These are phyloP conservation scores for Gobionotothen gibberifrons DNA, from an alignment of 2,797 vertebrate species.

Conservation along the genomic window DNA sequence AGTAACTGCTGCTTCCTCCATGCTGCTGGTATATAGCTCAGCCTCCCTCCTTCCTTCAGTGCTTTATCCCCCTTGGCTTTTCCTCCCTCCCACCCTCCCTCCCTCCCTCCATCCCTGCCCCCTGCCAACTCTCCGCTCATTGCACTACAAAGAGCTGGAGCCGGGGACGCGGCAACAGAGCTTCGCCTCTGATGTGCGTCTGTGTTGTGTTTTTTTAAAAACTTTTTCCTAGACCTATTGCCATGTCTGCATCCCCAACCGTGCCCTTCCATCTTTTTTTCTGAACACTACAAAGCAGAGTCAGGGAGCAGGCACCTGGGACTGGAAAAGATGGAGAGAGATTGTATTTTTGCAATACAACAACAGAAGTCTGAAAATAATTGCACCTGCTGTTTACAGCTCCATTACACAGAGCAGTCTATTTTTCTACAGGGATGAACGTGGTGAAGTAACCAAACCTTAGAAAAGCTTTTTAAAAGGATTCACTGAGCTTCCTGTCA, in stretches of 20 bases:
- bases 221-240: conserved; percentile 36
- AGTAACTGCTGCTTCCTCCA: conserved; percentile 73
- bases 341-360: conserved; percentile 36
- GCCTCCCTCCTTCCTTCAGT: conserved; percentile 40
- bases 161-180: conserved; percentile 71
- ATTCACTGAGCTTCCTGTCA: conserved; percentile 28
- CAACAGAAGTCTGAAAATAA: conserved; percentile 56
- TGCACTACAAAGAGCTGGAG: conserved; percentile 82
- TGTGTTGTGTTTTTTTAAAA: conserved; percentile 19
- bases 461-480: not conserved
- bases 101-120: conserved; percentile 13
- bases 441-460: conserved; percentile 10
- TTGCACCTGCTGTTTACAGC: conserved; percentile 51
- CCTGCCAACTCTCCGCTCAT: conserved; percentile 76
- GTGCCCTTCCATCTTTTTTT: conserved; percentile 29
- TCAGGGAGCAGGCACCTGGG: conserved; percentile 45
- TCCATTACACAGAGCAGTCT: conserved; percentile 11
- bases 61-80: conserved; percentile 32
- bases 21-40: conserved; percentile 69
- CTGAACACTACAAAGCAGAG: conserved; percentile 60
- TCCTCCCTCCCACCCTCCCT: conserved; percentile 35
- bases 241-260: conserved; percentile 56
- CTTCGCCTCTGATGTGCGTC: conserved; percentile 71
- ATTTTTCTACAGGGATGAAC: conserved; percentile 19
- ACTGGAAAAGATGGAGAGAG: conserved; percentile 14